Conservation (phyloP, 2,888 invertebrate species). For the Agrotis segetum region DNA sequence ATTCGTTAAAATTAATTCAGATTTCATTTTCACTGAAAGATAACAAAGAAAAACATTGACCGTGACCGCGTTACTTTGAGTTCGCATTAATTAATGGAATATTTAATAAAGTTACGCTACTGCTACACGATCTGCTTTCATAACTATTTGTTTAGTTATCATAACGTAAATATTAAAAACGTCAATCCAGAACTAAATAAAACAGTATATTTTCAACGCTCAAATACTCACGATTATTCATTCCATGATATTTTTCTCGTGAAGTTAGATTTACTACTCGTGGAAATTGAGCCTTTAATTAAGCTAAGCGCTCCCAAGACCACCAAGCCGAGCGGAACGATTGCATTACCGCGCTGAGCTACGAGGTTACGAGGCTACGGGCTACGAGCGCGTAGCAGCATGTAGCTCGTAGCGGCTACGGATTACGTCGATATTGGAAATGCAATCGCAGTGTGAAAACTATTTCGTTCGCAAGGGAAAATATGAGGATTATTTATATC, state of each 20-base stretch:
- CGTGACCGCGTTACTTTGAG: constrained; percentile 23
- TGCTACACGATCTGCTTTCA: not conserved
- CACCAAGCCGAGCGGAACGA: constrained; percentile 24
- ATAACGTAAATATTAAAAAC: not conserved
- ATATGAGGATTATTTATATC: constrained; percentile 55
- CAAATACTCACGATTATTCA: constrained; percentile 8
- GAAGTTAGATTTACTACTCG: constrained; percentile 17
- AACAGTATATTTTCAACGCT: constrained; percentile 2
- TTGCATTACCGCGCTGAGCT: constrained; percentile 36
- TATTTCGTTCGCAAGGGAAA: constrained; percentile 47
- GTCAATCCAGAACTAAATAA: not conserved
- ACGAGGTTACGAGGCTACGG: constrained; percentile 45
- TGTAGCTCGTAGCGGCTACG: constrained; percentile 51
- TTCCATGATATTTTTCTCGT: constrained; percentile 28
- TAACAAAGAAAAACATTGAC: constrained; percentile 23
- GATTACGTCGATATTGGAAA: constrained; percentile 53
- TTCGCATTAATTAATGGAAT: constrained; percentile 18
- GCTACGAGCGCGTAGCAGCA: constrained; percentile 26
- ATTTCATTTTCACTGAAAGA: constrained; percentile 38
- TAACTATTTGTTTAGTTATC: not conserved
- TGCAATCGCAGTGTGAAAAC: constrained; percentile 60
- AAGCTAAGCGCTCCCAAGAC: constrained; percentile 38
- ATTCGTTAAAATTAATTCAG: constrained; percentile 43
- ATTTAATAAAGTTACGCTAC: constrained; percentile 14
- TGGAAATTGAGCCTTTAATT: constrained; percentile 43